Base-by-base conservation (phyloP, 2,113 vertebrate genomes). In the Dasyornis broadbenti region DNA sequence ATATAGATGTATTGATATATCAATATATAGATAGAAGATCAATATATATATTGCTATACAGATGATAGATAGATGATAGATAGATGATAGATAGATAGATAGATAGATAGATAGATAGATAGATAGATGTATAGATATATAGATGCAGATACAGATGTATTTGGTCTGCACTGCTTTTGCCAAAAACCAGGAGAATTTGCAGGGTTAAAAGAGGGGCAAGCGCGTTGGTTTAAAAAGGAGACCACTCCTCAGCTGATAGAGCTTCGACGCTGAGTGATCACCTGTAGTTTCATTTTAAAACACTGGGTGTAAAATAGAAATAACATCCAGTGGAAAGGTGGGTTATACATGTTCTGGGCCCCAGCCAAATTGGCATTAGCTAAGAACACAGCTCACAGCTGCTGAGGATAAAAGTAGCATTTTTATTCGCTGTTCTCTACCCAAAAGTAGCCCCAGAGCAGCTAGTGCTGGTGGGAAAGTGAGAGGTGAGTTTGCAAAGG, bases 271-370 rank as follows among this genome's bases (percentile, higher is more conserved):
- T 16, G 15, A 86, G 73, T 76, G 65, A 72, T 40, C 44, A 76
- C 42, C 57, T 69, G 30, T 8, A 65, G 66, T 27, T 79, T 61
- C n/a, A 78, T 83, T 93, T 95, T 83, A 68, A 93, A 94, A 53
- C 27, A 59, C 83, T 77, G 68, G 68, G 90, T 82, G 54, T 91
- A 89, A 96, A 94, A 89, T 78, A 94, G 45, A 96, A 95, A 92
- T 86, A 93, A 92, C 72, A 89, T 73, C 56, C 47, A 94, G 44
- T 56, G 23, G 24, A 35, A 13, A 23, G 3, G 8, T 11, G 30
- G 10, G 2, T 60, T 82, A 52, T 70, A 89, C n/a, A 28, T 35
- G 16, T 64, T 83, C 76, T 83, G 75, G 92, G 35, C 68, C 83
- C 60, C 93, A 95, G 85, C 72, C 82, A 92, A 52, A 84, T 84